Evolutionary conservation across 2,888 invertebrate species (phyloP).

Genomic region (Thera obeliscata): DNA sequence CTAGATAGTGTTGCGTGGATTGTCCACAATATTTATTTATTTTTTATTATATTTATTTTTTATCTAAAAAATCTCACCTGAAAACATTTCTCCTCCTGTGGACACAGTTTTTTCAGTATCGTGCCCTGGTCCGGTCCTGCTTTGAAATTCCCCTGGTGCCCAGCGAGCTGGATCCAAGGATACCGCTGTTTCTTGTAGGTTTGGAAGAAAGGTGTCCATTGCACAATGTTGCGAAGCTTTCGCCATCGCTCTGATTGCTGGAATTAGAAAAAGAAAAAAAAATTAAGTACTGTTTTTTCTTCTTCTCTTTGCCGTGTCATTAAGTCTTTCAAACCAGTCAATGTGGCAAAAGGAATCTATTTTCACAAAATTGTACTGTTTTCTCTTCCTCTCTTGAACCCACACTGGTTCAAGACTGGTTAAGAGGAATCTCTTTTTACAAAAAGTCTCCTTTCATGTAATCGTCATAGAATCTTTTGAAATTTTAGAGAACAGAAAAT

Average conservation of each 20-base stretch:
- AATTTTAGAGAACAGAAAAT: neutral
- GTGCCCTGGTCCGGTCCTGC: conserved; percentile 97
- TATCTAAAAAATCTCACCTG: conserved; percentile 74
- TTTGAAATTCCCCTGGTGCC: conserved; percentile 97
- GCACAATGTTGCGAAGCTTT: conserved; percentile 96
- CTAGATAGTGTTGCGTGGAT: too few relatives aligned
- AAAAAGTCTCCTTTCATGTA: too few relatives aligned
- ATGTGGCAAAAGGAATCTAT: too few relatives aligned
- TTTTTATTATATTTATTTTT: neutral
- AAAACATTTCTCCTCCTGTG: conserved; percentile 95
- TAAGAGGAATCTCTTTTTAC: too few relatives aligned
- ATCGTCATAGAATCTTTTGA: neutral
- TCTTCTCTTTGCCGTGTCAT: too few relatives aligned
- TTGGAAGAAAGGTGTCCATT: conserved; percentile 98
- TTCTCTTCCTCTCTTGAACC: too few relatives aligned
- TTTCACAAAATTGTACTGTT: too few relatives aligned
- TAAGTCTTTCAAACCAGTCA: too few relatives aligned
- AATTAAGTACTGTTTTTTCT: too few relatives aligned
- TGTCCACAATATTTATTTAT: too few relatives aligned
- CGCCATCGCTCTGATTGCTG: conserved; percentile 96
- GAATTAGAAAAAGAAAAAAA: conserved; percentile 58
- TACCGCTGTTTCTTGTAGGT: conserved; percentile 97
- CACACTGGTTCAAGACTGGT: too few relatives aligned
- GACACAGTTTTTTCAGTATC: conserved; percentile 95
- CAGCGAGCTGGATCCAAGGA: conserved; percentile 98